A percentile compares a stretch with the other conserved stretches of the same genome.
phyloP scores from a whole-genome alignment of 1,140 invertebrate genomes.

The Magallana angulata region DNA sequence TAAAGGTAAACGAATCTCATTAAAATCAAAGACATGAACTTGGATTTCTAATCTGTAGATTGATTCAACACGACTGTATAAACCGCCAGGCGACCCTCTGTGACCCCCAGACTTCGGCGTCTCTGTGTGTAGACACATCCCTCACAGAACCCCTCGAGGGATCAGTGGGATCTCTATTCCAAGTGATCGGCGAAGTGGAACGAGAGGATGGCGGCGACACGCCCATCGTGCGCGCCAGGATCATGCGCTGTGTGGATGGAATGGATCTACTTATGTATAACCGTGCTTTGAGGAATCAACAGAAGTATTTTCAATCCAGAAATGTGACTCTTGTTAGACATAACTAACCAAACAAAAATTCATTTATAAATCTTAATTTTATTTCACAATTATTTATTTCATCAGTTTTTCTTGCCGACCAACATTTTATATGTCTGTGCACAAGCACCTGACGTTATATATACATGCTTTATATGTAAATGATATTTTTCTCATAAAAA shows the following conservation, averaged over 20 bases:
- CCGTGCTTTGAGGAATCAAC: conserved; percentile 61
- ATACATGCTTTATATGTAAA: no score
- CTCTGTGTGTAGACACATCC: conserved; percentile 61
- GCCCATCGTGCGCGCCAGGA: conserved; percentile 56
- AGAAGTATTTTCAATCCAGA: conserved; percentile 60
- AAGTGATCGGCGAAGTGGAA: conserved; percentile 68
- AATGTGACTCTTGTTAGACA: neutral
- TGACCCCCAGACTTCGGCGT: conserved; percentile 60
- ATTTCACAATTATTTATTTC: no score
- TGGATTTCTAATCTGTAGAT: neutral
- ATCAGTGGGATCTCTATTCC: conserved; percentile 64
- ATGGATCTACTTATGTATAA: conserved; percentile 65
- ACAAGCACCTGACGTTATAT: no score
- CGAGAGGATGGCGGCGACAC: neutral
- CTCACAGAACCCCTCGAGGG: conserved; percentile 69
- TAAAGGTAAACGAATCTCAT: no score
- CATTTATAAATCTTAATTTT: no score
- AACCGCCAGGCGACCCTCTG: conserved; percentile 48
- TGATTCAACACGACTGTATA: neutral
- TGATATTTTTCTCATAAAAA: no score
- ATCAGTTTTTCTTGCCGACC: no score
- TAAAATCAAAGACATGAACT: no score
- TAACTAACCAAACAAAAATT: no score
- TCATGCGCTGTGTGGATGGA: conserved; percentile 69
- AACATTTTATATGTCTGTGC: no score